A percentile compares a stretch with the other conserved stretches of the same genome.
phyloP scores from a whole-genome alignment of 2,888 invertebrate genomes.

The Drosophila bunnanda region DNA sequence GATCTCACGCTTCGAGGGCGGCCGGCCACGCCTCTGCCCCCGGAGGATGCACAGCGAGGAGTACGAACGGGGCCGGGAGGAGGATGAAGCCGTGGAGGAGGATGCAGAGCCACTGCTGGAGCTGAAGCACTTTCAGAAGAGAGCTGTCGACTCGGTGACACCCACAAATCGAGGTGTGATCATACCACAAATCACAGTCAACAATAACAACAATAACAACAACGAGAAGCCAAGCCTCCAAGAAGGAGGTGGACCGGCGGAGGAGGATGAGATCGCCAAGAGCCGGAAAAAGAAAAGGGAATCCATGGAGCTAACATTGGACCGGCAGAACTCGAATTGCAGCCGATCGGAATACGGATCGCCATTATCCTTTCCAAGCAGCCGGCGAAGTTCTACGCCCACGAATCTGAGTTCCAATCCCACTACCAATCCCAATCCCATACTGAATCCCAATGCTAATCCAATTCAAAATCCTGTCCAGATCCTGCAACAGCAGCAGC shows the following conservation, averaged over 20 bases:
- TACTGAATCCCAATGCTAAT: background rate
- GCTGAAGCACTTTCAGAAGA: slow-evolving; percentile 44
- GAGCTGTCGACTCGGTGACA: slow-evolving; percentile 37
- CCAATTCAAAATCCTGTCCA: slow-evolving; percentile 19
- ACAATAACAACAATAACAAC: slow-evolving; percentile 26
- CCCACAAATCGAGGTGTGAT: slow-evolving; percentile 27
- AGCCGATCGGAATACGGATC: slow-evolving; percentile 80
- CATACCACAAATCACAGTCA: slow-evolving; percentile 56
- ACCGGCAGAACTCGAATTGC: slow-evolving; percentile 68
- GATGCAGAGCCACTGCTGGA: slow-evolving; percentile 13
- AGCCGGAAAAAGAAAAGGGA: slow-evolving; percentile 6
- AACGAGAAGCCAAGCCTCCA: slow-evolving; percentile 14
- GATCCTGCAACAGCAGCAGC: slow-evolving; percentile 37
- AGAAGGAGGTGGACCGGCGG: background rate
- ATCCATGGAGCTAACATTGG: slow-evolving; percentile 40
- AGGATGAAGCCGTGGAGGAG: slow-evolving; percentile 56
- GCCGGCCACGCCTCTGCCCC: slow-evolving; percentile 58
- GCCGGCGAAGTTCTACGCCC: slow-evolving; percentile 70
- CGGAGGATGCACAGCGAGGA: slow-evolving; percentile 66
- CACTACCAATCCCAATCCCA: slow-evolving; percentile 21
- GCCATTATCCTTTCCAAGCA: slow-evolving; percentile 78
- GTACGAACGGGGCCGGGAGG: slow-evolving; percentile 59
- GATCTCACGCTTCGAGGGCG: slow-evolving; percentile 81
- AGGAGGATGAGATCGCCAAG: background rate
- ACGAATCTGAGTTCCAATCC: slow-evolving; percentile 46